Percentiles rank a stretch among this genome's conserved stretches.
Evolutionary conservation across 2,888 invertebrate species (phyloP).

Genomic region (Tanypteryx hageni): DNA sequence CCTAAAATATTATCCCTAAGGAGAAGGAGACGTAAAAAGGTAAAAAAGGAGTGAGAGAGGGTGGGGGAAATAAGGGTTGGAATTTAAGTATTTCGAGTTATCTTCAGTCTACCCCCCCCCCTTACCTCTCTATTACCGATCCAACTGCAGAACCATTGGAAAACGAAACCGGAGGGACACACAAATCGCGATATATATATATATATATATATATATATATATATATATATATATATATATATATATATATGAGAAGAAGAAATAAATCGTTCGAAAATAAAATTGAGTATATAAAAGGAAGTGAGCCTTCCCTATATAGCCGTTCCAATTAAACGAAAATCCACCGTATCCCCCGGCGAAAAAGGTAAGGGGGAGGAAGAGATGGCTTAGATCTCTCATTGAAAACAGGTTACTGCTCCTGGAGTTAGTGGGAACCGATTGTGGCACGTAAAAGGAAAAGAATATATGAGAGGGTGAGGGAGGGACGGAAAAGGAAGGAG

Average conservation of each 20-base stretch:
- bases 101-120: too few species aligned
- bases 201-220: too few species aligned
- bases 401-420: constrained; percentile 35
- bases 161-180: too few species aligned
- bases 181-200: too few species aligned
- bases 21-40: neutral
- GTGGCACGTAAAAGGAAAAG: neutral
- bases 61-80: neutral
- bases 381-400: neutral
- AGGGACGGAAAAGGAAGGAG: neutral
- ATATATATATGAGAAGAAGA: too few species aligned
- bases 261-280: too few species aligned
- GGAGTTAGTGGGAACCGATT: constrained; percentile 2
- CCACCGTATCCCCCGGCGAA: neutral
- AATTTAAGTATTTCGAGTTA: too few species aligned
- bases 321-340: constrained; percentile 1
- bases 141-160: too few species aligned
- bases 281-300: neutral
- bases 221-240: too few species aligned
- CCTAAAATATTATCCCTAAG: neutral
- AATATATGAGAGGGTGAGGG: neutral
- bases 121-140: too few species aligned
- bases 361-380: neutral
- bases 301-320: neutral
- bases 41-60: neutral